phyloP scores from a whole-genome alignment of 2,888 invertebrate genomes.

The Noctua comes region DNA sequence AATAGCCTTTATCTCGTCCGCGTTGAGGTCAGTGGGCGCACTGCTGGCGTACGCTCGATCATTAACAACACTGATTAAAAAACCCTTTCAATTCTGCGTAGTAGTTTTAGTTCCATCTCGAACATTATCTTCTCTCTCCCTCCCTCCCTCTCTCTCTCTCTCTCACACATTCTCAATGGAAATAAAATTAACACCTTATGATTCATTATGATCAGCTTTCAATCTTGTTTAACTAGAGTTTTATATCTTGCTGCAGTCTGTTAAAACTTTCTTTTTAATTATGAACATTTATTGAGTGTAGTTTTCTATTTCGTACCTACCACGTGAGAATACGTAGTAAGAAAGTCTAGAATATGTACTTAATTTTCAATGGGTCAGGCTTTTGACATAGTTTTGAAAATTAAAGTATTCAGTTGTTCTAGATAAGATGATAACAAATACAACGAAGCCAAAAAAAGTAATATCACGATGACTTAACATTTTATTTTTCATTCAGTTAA shows the following conservation, averaged over 20 bases:
- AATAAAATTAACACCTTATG: slow-evolving; percentile 48
- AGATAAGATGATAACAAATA: neutral
- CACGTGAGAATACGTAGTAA: slow-evolving; percentile 10
- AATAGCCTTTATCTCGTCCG: slow-evolving; percentile 89
- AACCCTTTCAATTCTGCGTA: slow-evolving; percentile 76
- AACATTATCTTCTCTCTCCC: slow-evolving; percentile 69
- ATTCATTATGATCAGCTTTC: slow-evolving; percentile 51
- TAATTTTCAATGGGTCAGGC: neutral
- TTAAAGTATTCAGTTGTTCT: neutral
- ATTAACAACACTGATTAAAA: slow-evolving; percentile 83
- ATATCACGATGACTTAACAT: neutral
- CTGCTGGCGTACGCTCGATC: slow-evolving; percentile 81
- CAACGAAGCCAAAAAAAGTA: neutral
- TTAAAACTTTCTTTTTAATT: slow-evolving; percentile 51
- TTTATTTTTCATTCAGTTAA: slow-evolving; percentile 10
- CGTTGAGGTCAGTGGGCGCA: slow-evolving; percentile 88
- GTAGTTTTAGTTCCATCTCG: slow-evolving; percentile 75
- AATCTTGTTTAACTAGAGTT: slow-evolving; percentile 49
- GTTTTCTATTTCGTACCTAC: slow-evolving; percentile 42
- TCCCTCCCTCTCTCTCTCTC: slow-evolving; percentile 63
- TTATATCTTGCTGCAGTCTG: slow-evolving; percentile 30
- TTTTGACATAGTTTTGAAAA: neutral
- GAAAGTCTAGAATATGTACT: neutral
- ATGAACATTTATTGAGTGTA: slow-evolving; percentile 32
- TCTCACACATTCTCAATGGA: slow-evolving; percentile 58